Conservation (phyloP, 1,140 invertebrate genomes). For the Stenopsyche tienmushanensis region DNA sequence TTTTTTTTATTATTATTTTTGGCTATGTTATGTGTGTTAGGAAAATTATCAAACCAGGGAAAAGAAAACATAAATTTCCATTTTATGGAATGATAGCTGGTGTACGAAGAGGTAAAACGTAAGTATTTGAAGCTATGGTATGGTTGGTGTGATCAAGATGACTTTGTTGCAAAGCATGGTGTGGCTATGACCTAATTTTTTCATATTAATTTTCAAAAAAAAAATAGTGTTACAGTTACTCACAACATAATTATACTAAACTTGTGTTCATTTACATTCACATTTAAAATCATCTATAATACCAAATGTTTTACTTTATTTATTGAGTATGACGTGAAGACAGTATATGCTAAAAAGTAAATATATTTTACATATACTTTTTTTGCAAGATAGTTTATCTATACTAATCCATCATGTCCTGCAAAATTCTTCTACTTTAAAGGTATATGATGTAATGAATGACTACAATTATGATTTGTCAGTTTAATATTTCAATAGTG, state of each 20-base stretch:
- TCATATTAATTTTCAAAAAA: too few species aligned
- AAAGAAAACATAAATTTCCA: conserved; percentile 37
- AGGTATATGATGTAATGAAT: too few species aligned
- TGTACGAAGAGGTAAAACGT: conserved; percentile 31
- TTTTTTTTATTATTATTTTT: conserved; percentile 15
- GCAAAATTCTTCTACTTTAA: too few species aligned
- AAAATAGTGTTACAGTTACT: conserved; percentile 4
- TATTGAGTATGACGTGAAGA: too few species aligned
- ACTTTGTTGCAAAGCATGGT: conserved; percentile 11
- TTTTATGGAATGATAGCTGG: conserved; percentile 28
- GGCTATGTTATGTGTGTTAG: conserved; percentile 36
- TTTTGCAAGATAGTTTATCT: too few species aligned
- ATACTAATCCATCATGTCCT: too few species aligned
- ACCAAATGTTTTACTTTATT: neutral
- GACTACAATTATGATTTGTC: too few species aligned
- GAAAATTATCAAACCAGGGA: conserved; percentile 31
- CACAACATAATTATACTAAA: neutral
- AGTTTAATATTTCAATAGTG: too few species aligned
- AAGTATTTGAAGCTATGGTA: conserved; percentile 23
- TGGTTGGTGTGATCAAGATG: conserved; percentile 17
- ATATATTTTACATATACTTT: too few species aligned
- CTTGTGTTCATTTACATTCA: too few species aligned
- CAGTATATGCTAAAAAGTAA: too few species aligned
- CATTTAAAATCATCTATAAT: neutral
- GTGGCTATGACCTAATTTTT: conserved; percentile 15